Evolutionary conservation across 2,888 invertebrate genomes (phyloP).

Genomic region (Drosophila prostipennis): DNA sequence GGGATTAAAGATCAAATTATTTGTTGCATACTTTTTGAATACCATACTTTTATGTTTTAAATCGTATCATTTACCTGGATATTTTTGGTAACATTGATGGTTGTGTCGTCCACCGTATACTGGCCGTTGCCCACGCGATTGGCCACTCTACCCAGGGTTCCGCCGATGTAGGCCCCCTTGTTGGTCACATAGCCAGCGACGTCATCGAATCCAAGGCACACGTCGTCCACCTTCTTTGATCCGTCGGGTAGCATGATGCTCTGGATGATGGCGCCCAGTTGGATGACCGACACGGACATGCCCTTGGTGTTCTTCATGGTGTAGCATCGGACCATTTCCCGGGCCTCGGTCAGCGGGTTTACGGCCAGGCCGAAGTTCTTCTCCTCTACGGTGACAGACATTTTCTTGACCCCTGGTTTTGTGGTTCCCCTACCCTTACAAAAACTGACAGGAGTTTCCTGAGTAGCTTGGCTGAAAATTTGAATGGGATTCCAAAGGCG

Average conservation of each 20-base stretch:
- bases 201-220: conserved; percentile 5
- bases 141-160: conserved; percentile 1
- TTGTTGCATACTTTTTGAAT: too few species aligned
- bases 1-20: too few species aligned
- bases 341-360: neutral
- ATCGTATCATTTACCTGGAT: neutral
- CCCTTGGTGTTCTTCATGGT: conserved; percentile 2
- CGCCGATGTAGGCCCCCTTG: neutral
- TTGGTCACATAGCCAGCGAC: neutral
- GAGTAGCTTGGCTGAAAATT: neutral
- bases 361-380: conserved; percentile 2
- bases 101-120: neutral
- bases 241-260: neutral
- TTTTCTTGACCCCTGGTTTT: neutral
- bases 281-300: conserved; percentile 3
- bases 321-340: conserved; percentile 3
- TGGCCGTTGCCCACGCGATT: conserved; percentile 1
- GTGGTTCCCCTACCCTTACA: neutral
- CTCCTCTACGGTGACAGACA: conserved; percentile 5
- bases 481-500: neutral
- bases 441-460: neutral
- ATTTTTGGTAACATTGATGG: neutral
- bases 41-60: neutral
- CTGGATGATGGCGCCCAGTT: conserved; percentile 4
- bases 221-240: conserved; percentile 1